Evolutionary conservation across 2,113 vertebrate species (phyloP).

Genomic region (Pseudorasbora parva): DNA sequence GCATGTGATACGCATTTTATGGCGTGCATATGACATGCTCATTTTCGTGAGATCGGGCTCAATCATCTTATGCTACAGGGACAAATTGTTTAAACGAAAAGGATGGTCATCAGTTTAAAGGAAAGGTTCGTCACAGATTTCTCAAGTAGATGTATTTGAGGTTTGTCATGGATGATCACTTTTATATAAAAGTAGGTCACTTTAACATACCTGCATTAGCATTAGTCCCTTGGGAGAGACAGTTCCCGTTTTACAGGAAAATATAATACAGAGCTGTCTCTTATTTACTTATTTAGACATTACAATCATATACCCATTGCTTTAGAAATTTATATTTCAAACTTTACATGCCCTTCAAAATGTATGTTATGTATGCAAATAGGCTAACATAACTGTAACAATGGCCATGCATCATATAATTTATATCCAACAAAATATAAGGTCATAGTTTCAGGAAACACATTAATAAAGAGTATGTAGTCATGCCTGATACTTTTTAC

Average conservation of each 20-base stretch:
- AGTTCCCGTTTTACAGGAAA: neutral
- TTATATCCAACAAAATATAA: neutral
- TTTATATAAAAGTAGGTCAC: neutral
- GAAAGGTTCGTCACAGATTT: neutral
- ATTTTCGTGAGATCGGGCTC: no score
- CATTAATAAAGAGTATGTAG: neutral
- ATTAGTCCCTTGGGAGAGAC: constrained; percentile 1
- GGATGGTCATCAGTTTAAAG: neutral
- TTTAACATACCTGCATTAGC: neutral
- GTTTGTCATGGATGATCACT: neutral
- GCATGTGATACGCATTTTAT: no score
- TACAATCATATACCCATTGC: neutral
- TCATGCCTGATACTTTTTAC: no score
- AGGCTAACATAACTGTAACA: neutral
- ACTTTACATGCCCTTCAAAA: neutral
- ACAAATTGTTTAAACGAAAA: neutral
- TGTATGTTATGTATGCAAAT: neutral
- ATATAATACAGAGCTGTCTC: no score
- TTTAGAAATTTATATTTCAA: neutral
- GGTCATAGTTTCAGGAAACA: neutral
- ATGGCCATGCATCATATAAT: neutral
- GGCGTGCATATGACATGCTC: no score
- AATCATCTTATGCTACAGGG: neutral
- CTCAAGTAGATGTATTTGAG: neutral
- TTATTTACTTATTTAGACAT: neutral